Evolutionary conservation across 2,113 vertebrate species (phyloP).

Genomic region (Saccopteryx bilineata): DNA sequence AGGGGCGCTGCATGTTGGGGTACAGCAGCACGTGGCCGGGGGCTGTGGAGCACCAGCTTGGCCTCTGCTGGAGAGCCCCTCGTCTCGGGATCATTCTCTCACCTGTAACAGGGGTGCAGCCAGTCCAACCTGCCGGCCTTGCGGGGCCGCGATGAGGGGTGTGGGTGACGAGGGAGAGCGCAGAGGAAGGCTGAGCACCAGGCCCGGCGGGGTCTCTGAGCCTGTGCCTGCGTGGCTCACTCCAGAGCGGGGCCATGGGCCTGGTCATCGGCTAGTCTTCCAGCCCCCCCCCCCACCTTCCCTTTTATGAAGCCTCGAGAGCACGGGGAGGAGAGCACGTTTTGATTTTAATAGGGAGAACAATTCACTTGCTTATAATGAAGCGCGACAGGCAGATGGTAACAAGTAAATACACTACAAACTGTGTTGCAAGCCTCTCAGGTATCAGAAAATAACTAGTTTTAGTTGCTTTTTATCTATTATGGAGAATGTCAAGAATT

Average conservation of each 20-base stretch:
- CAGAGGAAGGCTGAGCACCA: neutral
- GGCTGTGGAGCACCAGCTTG: neutral
- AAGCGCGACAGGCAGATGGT: slow-evolving; percentile 82
- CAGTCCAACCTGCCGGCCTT: neutral
- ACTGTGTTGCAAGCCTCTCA: slow-evolving; percentile 79
- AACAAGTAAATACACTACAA: slow-evolving; percentile 83
- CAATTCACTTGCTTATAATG: slow-evolving; percentile 79
- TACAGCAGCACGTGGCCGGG: fast-evolving
- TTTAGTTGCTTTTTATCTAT: slow-evolving; percentile 84
- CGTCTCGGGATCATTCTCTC: neutral
- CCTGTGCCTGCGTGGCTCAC: neutral
- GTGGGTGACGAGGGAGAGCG: fast-evolving
- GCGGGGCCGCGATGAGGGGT: neutral
- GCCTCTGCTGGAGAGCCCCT: neutral
- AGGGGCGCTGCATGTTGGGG: fast-evolving
- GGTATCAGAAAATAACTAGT: slow-evolving; percentile 85
- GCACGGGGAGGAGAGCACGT: slow-evolving; percentile 60
- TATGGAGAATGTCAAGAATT: slow-evolving; percentile 84
- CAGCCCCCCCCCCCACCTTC: neutral
- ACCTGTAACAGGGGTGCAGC: neutral
- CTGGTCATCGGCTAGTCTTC: neutral
- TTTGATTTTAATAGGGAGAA: slow-evolving; percentile 80
- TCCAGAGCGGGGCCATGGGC: neutral
- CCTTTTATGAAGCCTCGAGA: slow-evolving; percentile 61
- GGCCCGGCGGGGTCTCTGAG: neutral